Conservation (phyloP, 2,113 vertebrate species). For the Entomyzon cyanotis region DNA sequence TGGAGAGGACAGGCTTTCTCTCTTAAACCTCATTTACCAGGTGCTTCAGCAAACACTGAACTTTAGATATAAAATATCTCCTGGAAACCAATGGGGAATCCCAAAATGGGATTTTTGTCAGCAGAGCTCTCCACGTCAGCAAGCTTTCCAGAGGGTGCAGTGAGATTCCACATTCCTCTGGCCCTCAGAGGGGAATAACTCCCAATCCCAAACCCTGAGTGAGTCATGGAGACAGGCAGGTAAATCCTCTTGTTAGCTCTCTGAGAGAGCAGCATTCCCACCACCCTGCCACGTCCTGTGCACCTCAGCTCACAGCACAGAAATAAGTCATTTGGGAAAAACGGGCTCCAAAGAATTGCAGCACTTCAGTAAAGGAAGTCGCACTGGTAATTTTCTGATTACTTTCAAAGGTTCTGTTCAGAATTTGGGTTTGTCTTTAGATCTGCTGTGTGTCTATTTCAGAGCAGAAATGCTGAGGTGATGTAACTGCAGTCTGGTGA, state of each 20-base stretch:
- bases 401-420: not conserved
- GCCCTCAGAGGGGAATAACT: not conserved
- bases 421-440: not conserved
- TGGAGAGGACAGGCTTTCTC: not conserved
- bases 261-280: not conserved
- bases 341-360: not conserved
- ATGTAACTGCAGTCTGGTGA: not conserved
- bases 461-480: not conserved
- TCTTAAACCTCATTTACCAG: not conserved
- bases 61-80: not conserved
- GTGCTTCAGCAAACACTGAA: not conserved
- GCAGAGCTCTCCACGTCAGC: not conserved
- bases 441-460: not conserved
- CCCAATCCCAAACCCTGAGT: not conserved
- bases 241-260: not conserved
- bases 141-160: not conserved
- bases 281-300: not conserved
- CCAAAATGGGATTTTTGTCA: not conserved
- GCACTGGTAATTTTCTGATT: not conserved
- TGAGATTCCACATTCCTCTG: not conserved
- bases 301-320: not conserved
- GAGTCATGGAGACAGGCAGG: constrained; percentile 13
- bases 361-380: not conserved
- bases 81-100: not conserved
- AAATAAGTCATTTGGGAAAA: not conserved